Evolutionary conservation across 2,888 invertebrate genomes (phyloP).

Genomic region (Helleia helle): DNA sequence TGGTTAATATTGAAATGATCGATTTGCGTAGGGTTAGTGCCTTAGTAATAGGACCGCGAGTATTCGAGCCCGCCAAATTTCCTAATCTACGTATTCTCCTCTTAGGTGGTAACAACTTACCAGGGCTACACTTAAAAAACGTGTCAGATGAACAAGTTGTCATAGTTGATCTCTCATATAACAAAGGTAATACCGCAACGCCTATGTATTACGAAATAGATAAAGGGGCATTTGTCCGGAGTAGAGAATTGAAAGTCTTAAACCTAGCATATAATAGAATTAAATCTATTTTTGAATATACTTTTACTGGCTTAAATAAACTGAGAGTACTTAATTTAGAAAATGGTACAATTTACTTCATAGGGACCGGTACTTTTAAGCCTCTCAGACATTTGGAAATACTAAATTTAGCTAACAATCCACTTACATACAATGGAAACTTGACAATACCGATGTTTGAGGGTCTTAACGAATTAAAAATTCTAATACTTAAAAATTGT

Average conservation of each 20-base stretch:
- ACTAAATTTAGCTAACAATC: slow-evolving; percentile 72
- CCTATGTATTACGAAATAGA: slow-evolving; percentile 67
- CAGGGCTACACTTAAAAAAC: slow-evolving; percentile 64
- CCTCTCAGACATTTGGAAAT: slow-evolving; percentile 51
- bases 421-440: slow-evolving; percentile 51
- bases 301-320: slow-evolving; percentile 64
- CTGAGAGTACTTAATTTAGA: slow-evolving; percentile 64
- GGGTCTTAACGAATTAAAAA: slow-evolving; percentile 63
- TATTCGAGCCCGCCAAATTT: slow-evolving; percentile 57
- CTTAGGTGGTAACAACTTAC: slow-evolving; percentile 67
- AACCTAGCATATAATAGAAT: slow-evolving; percentile 72
- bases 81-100: slow-evolving; percentile 67
- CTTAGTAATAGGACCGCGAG: slow-evolving; percentile 53
- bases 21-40: slow-evolving; percentile 70
- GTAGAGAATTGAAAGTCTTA: slow-evolving; percentile 56
- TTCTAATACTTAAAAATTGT: slow-evolving; percentile 65
- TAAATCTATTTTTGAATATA: slow-evolving; percentile 58
- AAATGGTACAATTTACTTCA: slow-evolving; percentile 65
- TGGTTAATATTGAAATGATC: slow-evolving; percentile 68
- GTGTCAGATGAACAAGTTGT: slow-evolving; percentile 58
- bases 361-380: slow-evolving; percentile 60
- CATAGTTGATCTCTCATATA: slow-evolving; percentile 66
- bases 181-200: slow-evolving; percentile 50
- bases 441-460: slow-evolving; percentile 52
- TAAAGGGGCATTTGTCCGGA: slow-evolving; percentile 57